A percentile compares a stretch with the other conserved stretches of the same genome.
phyloP scores from a whole-genome alignment of 2,888 invertebrate species.

The Drosophila fungiperda region DNA sequence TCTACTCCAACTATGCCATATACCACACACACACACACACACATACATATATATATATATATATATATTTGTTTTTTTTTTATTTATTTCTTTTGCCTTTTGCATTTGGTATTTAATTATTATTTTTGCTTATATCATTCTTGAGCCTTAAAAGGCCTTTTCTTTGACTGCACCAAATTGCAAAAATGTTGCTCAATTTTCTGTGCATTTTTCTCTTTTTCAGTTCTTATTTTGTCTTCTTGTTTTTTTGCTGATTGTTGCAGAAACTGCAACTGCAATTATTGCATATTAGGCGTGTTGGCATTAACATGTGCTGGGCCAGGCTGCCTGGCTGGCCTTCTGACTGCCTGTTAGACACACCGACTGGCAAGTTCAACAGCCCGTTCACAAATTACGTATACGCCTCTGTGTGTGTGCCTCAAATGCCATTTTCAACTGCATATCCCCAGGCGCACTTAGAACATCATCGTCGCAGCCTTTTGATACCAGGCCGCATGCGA shows the following conservation, averaged over 20 bases:
- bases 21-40: neutral
- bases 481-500: conserved; percentile 43
- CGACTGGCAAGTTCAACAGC: conserved; percentile 47
- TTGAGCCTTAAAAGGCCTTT: conserved; percentile 35
- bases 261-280: conserved; percentile 66
- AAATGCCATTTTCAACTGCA: conserved; percentile 72
- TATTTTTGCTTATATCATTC: conserved; percentile 16
- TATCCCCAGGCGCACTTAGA: conserved; percentile 69
- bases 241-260: conserved; percentile 49
- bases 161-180: conserved; percentile 21
- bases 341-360: neutral
- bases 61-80: conserved; percentile 1
- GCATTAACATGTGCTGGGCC: conserved; percentile 52
- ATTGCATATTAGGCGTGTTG: conserved; percentile 57
- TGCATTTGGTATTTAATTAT: conserved; percentile 60
- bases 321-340: neutral
- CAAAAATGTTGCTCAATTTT: conserved; percentile 11
- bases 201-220: too few species aligned
- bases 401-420: conserved; percentile 38
- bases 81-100: neutral
- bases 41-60: neutral
- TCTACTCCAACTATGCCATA: neutral
- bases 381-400: conserved; percentile 52
- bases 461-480: conserved; percentile 43
- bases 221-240: neutral